Evolutionary conservation across 2,113 vertebrate genomes (phyloP), one percentile per base, ranked within the genome.

Genomic region (Gambusia holbrooki): DNA sequence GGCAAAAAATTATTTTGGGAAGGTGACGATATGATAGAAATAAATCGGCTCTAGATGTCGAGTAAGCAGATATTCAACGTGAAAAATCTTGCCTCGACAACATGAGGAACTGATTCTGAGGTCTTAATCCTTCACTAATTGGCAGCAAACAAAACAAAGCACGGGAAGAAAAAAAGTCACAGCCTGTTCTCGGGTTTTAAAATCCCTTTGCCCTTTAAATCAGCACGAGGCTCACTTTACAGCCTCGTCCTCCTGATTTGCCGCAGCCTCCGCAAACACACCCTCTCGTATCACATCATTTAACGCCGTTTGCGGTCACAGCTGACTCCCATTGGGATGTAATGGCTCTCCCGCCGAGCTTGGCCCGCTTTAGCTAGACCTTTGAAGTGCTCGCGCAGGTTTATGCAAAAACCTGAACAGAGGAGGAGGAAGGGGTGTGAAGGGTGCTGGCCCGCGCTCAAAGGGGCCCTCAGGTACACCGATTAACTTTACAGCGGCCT

Each of bases 401-500:
- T 25, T 15, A 62, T 30, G 7, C 71, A 35, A 75, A 37, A n/a
- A 71, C 73, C 73, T 76, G 54, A 25, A 69, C 64, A n/a, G 32
- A 81, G 61, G 48, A 68, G 68, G 78, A 68, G 67, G 81, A 76
- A 74, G 84, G 72, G 85, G 85, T 27, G 89, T 82, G 89, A 76
- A 78, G 25, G 71, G 70, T 37, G 78, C 72, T 67, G 73, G 70
- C 72, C 77, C 25, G 63, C 61, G 58, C 77, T 68, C 5, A 63
- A 70, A 89, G 72, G 74, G 30, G 77, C 77, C 81, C 82, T 74
- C 69, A 58, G 80, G 80, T 86, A 86, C 88, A 95, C 92, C 90
- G 92, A 90, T 94, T 93, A 83, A 62, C 86, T 69, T 89, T 84
- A 89, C 67, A 40, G 37, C 67, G 88, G 84, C 93, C 93, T 89